Base-by-base conservation (phyloP, 1,140 invertebrate genomes). In the Trichonephila clavata region DNA sequence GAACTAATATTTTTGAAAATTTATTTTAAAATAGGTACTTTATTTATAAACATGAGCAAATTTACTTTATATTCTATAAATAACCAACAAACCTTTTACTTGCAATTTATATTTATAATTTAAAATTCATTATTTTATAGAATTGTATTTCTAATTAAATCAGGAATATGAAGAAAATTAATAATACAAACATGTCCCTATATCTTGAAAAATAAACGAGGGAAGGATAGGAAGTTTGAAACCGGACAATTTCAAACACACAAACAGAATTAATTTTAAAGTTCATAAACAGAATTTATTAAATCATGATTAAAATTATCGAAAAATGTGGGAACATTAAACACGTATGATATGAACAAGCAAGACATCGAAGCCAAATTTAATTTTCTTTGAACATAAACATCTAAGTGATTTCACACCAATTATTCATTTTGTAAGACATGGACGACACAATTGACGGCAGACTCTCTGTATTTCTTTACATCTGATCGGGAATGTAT, bases 401-500 rank as follows among this genome's bases (percentile, higher is more conserved):
- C 43, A 89, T 18, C 87, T 89, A 89, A 68, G 60, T 88, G 86
- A 77, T 89, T 57, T 89, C 63, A 89, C 87, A 89, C 71, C 80
- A 59, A 68, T 68, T 71, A 91, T 84, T 84, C 18, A 50, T 61
- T 81, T 43, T 63, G 63, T 77, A 87, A 24, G 27, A 83, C 32
- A 83, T 81, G 90, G 90, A 91, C 80, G 88, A 90, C 68, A 92
- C 77, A 68, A 65, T 14, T 84, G 60, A 92, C 24, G 57, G 20
- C 61, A 59, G 10, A 21, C 18, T 27, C 13, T 2, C 39, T 86
- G 59, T 14, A 43, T 21, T 43, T 27, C 24, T 86, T 92, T 39
- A 92, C 91, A 92, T 92, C 50, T 92, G 91, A 10, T 92, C 91
- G 59, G 83, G 91, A 39, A 92, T 39, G n/a, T 71, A 92, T 16